These are phyloP conservation scores for Ectemnius cavifrons DNA, from an alignment of 2,888 invertebrate genomes.

Conservation along the genomic window DNA sequence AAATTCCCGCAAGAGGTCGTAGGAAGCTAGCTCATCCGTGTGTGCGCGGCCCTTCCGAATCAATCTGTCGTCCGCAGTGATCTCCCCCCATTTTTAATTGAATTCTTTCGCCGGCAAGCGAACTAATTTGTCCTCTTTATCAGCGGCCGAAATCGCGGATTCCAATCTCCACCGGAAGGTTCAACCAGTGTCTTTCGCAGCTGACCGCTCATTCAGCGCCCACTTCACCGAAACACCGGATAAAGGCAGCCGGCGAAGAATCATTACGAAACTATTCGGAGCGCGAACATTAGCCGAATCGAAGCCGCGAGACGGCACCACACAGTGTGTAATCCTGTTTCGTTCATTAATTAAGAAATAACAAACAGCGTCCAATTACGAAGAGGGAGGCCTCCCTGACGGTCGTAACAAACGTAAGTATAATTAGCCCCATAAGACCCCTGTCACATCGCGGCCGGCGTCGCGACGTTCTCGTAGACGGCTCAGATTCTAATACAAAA, in stretches of 20 bases:
- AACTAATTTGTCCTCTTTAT: slow-evolving; percentile 69
- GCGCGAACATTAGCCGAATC: neutral
- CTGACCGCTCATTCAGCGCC: slow-evolving; percentile 54
- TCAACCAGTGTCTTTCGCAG: slow-evolving; percentile 65
- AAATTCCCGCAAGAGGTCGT: slow-evolving; percentile 32
- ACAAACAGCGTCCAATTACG: neutral
- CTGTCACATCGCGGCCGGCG: too few species aligned
- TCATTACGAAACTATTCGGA: slow-evolving; percentile 34
- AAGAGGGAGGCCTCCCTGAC: neutral
- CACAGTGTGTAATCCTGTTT: too few species aligned
- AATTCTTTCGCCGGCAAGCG: slow-evolving; percentile 61
- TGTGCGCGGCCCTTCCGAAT: slow-evolving; percentile 52
- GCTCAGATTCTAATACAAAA: slow-evolving; percentile 7
- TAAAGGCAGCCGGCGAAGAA: slow-evolving; percentile 45
- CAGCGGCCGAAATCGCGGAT: slow-evolving; percentile 64
- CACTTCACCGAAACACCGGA: slow-evolving; percentile 52
- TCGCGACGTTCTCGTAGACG: neutral
- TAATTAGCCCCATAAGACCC: slow-evolving; percentile 7
- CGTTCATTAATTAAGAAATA: neutral
- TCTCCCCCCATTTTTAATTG: slow-evolving; percentile 64
- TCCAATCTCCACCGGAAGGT: slow-evolving; percentile 64
- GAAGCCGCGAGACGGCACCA: neutral
- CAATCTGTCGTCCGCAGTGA: slow-evolving; percentile 63
- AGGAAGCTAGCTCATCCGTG: too few species aligned
- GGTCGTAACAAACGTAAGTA: neutral